Percentiles rank a stretch among this genome's conserved stretches.
These are phyloP conservation scores for Spermophilus dauricus DNA, from an alignment of 2,113 vertebrate species.

Conservation along the genomic window DNA sequence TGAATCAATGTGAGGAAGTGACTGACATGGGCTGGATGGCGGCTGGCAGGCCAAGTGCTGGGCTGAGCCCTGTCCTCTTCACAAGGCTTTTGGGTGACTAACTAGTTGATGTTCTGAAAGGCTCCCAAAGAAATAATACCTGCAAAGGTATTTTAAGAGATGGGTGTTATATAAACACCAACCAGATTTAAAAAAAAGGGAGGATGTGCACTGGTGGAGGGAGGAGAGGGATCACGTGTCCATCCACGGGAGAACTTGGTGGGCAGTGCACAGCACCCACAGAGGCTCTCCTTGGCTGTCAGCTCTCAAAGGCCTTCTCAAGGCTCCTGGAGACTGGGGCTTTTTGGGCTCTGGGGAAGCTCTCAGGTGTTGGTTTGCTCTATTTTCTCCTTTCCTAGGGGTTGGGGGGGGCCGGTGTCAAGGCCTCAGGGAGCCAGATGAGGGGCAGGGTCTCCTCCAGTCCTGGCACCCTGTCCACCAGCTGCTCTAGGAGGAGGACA, in stretches of 20 bases:
- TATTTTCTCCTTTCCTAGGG: background rate
- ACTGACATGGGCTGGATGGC: fast-evolving
- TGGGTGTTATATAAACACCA: background rate
- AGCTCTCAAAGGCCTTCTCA: background rate
- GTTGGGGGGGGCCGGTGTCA: too few relatives aligned
- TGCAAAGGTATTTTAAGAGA: background rate
- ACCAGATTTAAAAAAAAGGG: background rate
- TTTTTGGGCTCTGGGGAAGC: background rate
- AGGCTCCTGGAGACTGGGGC: too few relatives aligned
- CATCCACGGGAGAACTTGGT: fast-evolving
- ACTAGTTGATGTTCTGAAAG: background rate
- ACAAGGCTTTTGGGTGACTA: background rate
- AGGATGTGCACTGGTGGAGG: background rate
- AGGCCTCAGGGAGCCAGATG: fast-evolving
- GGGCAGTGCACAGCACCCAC: background rate
- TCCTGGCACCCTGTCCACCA: background rate
- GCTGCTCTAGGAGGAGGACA: background rate
- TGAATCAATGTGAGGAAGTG: fast-evolving
- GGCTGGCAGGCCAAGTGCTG: fast-evolving
- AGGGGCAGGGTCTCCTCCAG: background rate
- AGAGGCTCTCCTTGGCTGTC: fast-evolving
- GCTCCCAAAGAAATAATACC: background rate
- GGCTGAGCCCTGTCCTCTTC: background rate
- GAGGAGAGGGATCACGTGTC: background rate
- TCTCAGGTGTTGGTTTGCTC: background rate